Evolutionary conservation across 2,888 invertebrate species (phyloP), one percentile per base, ranked within the genome.

Genomic region (Polydrusus cervinus): DNA sequence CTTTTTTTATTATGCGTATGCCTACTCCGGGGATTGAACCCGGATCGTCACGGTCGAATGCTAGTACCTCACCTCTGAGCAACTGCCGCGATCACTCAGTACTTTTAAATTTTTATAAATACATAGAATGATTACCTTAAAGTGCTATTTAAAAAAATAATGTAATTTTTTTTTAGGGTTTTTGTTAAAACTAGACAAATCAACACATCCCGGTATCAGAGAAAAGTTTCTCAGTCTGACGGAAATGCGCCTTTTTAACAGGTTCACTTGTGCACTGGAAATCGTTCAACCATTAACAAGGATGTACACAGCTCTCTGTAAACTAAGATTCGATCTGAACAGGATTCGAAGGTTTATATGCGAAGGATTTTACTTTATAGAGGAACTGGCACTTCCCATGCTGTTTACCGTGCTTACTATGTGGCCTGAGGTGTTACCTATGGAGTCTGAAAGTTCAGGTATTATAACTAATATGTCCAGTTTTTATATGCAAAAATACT

Each of bases 341-440:
- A 85, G 84, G 79, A 85, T 88, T 69, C 81, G 89, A 74, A 84
- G 86, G 67, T 84, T 89, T 76, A 87, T 87, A 78, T 87, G 87
- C 74, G 87, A 89, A 79, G 86, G 87, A 53, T 82, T 89, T 45
- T 89, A 88, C 78, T 87, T 85, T 75, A 84, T 86, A 75, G 85
- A 84, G 30, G 79, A 87, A 57, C 81, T 85, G 49, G 86, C 87
- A 13, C 74, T 86, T 9, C 82, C 85, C 16, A 79, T 87, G 71
- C 81, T 89, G 45, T 86, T 87, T 76, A 83, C 81, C 6, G 85
- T 86, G 45, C 79, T 89, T 11, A 86, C 85, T 18, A 86, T 85
- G 47, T 89, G 89, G 89, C 84, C 86, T 14, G 88, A 89, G 82
- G 84, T 88, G 25, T 79, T 89, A 20, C 89, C 89, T 9, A 82